Percentiles rank a stretch among this genome's conserved stretches.
Conservation (phyloP, 1,140 invertebrate genomes). For the Scaptomyza graminum region DNA sequence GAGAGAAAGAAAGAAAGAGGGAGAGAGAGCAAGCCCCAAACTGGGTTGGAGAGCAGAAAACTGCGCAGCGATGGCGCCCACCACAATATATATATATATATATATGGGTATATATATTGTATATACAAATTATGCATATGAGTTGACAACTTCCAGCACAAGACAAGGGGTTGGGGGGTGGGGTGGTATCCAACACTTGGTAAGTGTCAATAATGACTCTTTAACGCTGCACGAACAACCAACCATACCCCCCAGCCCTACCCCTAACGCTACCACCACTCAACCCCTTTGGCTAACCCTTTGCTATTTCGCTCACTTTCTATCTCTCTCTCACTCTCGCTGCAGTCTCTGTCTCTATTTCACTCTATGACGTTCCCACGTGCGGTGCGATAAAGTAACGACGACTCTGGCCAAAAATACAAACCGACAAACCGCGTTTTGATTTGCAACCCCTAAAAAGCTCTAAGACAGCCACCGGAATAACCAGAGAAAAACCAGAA, state of each 20-base stretch:
- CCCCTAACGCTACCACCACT: background rate
- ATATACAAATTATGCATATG: conserved; percentile 78
- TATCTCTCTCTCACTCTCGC: conserved; percentile 6
- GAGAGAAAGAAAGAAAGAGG: conserved; percentile 23
- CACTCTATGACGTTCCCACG: conserved; percentile 11
- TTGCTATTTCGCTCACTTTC: conserved; percentile 6
- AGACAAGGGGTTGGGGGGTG: background rate
- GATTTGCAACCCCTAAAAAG: conserved; percentile 80
- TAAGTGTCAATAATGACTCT: conserved; percentile 81
- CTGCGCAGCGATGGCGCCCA: conserved; percentile 57
- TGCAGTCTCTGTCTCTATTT: background rate
- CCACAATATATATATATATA: conserved; percentile 29
- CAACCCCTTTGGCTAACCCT: background rate
- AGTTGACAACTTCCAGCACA: conserved; percentile 74
- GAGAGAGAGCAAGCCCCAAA: conserved; percentile 30
- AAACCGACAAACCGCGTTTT: conserved; percentile 82
- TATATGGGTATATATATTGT: conserved; percentile 11
- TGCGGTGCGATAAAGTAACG: conserved; percentile 67
- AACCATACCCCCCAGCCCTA: background rate
- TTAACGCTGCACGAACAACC: conserved; percentile 38
- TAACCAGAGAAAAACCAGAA: conserved; percentile 69
- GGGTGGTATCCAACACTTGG: conserved; percentile 33
- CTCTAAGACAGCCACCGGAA: conserved; percentile 63
- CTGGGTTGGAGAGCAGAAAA: conserved; percentile 50
- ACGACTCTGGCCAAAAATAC: conserved; percentile 81